Base-by-base conservation (phyloP, 2,113 vertebrate genomes). In the cat (Felis catus) region DNA sequence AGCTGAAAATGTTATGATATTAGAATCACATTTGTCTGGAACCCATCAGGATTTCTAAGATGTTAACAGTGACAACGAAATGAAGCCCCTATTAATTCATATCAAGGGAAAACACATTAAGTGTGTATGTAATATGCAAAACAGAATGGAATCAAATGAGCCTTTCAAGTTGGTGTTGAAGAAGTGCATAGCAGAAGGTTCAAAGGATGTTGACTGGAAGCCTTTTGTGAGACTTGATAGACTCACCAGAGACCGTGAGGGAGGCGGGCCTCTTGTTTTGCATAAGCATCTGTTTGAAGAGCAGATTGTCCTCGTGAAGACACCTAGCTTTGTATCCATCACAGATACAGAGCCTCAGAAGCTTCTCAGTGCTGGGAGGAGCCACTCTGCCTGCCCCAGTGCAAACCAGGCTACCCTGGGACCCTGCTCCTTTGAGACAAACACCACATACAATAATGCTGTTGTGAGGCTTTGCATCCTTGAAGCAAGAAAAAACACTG, bases 381-480 rank as follows among this genome's bases (percentile, higher is more conserved):
- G 90, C 19, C 48, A 27, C 31, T 58, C 83, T 63, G 73, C 13
- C 19, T 25, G 23, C 1, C 31, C 81, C 29, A 25, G 18, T 27
- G 53, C 80, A 87, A 97, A 97, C 90, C 86, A 95, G 33, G 55
- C 65, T 1, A 0, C 27, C 27, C 41, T 70, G 33, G 95, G 41
- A 71, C 93, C 78, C 36, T 33, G 33, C 61, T 95, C 95, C 94
- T 95, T 96, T 76, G 97, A 97, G 96, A 94, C 68, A 53, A 97
- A 98, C 86, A 66, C 90, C 0, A 82, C 98, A 83, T 94, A 92
- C 93, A 98, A 96, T 79, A 94, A 97, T 61, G 98, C 97, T 88
- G 89, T 99, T 96, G 98, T 55, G 51, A 98, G 96, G 68, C 97
- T 99, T 97, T 98, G 98, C 83, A 99, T 99, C 88, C 98, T 99